phyloP scores from a whole-genome alignment of 2,113 vertebrate genomes.

The Gobius niger region DNA sequence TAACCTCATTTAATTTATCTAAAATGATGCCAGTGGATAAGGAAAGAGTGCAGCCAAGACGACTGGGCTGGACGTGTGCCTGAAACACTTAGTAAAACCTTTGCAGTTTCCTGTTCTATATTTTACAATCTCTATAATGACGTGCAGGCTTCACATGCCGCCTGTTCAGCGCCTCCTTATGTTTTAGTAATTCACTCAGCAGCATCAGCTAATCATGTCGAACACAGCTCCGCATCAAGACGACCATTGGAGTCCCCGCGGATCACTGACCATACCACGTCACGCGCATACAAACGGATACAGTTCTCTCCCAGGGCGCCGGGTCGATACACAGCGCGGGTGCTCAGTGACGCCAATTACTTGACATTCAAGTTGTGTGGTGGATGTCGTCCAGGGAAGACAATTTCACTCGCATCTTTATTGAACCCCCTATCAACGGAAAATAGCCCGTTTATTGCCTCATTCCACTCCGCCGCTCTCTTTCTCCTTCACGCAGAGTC shows the following conservation, averaged over 20 bases:
- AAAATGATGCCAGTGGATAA: constrained; percentile 29
- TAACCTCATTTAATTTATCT: constrained; percentile 51
- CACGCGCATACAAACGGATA: not conserved
- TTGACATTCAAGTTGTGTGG: constrained; percentile 52
- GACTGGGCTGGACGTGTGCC: constrained; percentile 35
- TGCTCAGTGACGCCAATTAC: constrained; percentile 32
- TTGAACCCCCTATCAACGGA: constrained; percentile 35
- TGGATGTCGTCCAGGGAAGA: constrained; percentile 30
- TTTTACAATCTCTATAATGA: constrained; percentile 39
- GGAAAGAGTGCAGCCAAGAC: constrained; percentile 28
- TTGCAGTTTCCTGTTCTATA: constrained; percentile 24
- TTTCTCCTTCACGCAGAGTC: constrained; percentile 17
- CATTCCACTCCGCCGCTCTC: constrained; percentile 9
- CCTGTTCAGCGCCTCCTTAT: constrained; percentile 44
- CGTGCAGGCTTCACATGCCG: constrained; percentile 21
- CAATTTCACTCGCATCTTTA: constrained; percentile 29
- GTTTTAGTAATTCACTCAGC: constrained; percentile 30
- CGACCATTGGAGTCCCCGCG: not conserved
- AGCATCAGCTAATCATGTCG: constrained; percentile 13
- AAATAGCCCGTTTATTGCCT: constrained; percentile 35
- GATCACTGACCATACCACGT: not conserved
- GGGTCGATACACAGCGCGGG: constrained; percentile 35
- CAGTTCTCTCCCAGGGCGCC: constrained; percentile 10
- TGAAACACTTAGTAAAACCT: constrained; percentile 39
- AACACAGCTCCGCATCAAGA: constrained; percentile 15